Conservation (phyloP, 1,140 invertebrate species). For the Pseudoatta argentina region DNA sequence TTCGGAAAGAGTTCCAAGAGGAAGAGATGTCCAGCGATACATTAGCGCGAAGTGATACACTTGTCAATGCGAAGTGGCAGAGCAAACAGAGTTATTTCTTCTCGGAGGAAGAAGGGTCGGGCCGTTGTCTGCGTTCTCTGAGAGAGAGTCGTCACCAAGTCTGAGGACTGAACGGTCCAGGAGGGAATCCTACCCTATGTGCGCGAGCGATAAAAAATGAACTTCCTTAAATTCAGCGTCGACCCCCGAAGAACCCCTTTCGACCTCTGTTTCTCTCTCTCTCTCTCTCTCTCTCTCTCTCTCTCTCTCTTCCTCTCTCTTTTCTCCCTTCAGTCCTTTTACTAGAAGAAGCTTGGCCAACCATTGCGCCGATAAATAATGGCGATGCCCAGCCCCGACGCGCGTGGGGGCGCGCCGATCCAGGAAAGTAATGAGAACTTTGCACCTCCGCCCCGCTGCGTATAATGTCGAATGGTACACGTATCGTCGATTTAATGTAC, state of each 20-base stretch:
- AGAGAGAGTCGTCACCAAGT: constrained; percentile 65
- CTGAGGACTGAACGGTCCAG: constrained; percentile 67
- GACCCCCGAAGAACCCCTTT: constrained; percentile 65
- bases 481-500: constrained; percentile 75
- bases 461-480: constrained; percentile 75
- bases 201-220: constrained; percentile 74
- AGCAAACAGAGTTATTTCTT: constrained; percentile 61
- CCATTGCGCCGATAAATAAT: constrained; percentile 77
- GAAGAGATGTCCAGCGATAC: constrained; percentile 40
- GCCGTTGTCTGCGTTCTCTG: constrained; percentile 34
- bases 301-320: not conserved
- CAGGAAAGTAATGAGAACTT: constrained; percentile 77
- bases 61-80: constrained; percentile 61
- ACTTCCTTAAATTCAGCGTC: constrained; percentile 80
- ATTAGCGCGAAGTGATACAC: constrained; percentile 61
- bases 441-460: constrained; percentile 71
- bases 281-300: not conserved
- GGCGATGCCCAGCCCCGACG: constrained; percentile 64
- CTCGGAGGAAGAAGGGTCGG: constrained; percentile 4
- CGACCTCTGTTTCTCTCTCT: not conserved
- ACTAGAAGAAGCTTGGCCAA: constrained; percentile 74
- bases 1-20: not conserved
- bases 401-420: constrained; percentile 55
- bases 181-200: constrained; percentile 66
- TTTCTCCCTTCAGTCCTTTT: constrained; percentile 1